These are phyloP conservation scores for Sepioteuthis lessoniana DNA, from an alignment of 2,888 invertebrate genomes.

Conservation along the genomic window DNA sequence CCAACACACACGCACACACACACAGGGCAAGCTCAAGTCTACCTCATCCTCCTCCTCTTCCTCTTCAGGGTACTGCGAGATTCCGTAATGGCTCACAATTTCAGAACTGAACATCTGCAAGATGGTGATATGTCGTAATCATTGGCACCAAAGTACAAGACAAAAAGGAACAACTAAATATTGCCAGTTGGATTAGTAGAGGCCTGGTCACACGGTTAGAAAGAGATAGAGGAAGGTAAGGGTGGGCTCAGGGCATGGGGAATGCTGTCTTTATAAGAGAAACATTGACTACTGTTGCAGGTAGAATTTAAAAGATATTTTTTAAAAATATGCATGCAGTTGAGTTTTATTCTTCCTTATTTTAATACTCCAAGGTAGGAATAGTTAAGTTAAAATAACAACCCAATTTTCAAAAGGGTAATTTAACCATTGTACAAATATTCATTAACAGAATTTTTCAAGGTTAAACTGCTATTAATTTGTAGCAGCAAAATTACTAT, in stretches of 20 bases:
- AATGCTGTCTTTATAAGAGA: background rate
- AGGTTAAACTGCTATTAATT: background rate
- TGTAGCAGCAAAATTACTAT: background rate
- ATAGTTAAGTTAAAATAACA: background rate
- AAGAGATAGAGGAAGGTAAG: background rate
- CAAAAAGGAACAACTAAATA: slow-evolving; percentile 40
- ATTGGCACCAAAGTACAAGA: slow-evolving; percentile 35
- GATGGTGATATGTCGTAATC: slow-evolving; percentile 52
- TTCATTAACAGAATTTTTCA: background rate
- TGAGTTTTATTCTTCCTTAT: background rate
- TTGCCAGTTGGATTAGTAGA: background rate
- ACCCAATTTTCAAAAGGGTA: background rate
- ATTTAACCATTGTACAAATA: background rate
- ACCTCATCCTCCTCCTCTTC: slow-evolving; percentile 64
- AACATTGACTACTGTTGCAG: background rate
- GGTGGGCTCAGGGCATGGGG: background rate
- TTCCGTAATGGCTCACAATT: slow-evolving; percentile 72
- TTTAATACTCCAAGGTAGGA: background rate
- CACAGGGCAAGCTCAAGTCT: slow-evolving; percentile 48
- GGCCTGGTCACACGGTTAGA: background rate
- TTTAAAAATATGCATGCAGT: background rate
- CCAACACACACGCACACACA: slow-evolving; percentile 40
- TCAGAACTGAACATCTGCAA: slow-evolving; percentile 72
- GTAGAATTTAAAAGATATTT: background rate
- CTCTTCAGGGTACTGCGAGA: slow-evolving; percentile 65